phyloP scores from a whole-genome alignment of 1,140 invertebrate genomes.

The Drosophila punjabiensis region DNA sequence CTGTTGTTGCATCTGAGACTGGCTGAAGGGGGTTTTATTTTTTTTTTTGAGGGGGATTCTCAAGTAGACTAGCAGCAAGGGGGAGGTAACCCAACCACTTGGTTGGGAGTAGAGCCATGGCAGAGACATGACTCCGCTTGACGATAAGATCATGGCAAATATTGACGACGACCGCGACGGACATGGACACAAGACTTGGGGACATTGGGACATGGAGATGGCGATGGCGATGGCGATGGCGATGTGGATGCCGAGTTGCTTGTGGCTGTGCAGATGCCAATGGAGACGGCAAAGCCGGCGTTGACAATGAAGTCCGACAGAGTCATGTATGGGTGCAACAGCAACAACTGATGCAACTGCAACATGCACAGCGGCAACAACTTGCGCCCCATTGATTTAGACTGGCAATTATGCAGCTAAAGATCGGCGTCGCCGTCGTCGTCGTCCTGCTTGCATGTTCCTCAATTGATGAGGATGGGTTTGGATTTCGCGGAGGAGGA shows the following conservation, averaged over 20 bases:
- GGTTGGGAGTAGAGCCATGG: constrained; percentile 53
- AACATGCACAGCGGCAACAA: constrained; percentile 51
- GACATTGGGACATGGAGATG: constrained; percentile 33
- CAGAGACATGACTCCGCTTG: constrained; percentile 79
- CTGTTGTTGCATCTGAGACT: constrained; percentile 15
- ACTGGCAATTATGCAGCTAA: constrained; percentile 79
- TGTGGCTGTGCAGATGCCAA: constrained; percentile 24
- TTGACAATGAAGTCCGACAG: constrained; percentile 76
- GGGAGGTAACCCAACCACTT: constrained; percentile 1
- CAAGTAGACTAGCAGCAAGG: constrained; percentile 11
- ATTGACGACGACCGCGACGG: constrained; percentile 72
- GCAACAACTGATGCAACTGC: constrained; percentile 29
- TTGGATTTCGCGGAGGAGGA: constrained; percentile 14
- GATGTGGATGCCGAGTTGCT: constrained; percentile 6
- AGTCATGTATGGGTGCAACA: constrained; percentile 62
- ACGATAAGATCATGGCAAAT: constrained; percentile 83
- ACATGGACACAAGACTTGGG: constrained; percentile 50
- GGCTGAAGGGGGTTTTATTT: neutral
- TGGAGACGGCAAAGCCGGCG: constrained; percentile 57
- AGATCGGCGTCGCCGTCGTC: constrained; percentile 52
- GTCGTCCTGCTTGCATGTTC: constrained; percentile 47
- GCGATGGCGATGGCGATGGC: constrained; percentile 19
- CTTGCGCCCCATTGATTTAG: constrained; percentile 75
- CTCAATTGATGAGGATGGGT: constrained; percentile 74
- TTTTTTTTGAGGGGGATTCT: constrained; percentile 1